Percentiles rank a stretch among this genome's conserved stretches.
Conservation (phyloP, 2,888 invertebrate species). For the Cerastoderma edule region DNA sequence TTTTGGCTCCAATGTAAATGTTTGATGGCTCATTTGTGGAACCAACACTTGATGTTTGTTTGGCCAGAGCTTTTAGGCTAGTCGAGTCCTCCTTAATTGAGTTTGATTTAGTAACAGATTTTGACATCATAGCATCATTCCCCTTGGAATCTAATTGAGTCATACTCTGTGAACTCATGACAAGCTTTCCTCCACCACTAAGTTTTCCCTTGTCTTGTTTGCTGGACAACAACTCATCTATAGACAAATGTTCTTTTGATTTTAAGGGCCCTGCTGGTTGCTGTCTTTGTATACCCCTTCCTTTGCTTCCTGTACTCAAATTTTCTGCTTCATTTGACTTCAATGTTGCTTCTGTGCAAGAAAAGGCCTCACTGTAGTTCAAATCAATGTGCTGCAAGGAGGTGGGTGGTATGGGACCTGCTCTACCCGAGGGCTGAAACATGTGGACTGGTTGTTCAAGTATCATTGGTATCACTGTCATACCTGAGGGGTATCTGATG, state of each 20-base stretch:
- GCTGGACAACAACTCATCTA: too few species aligned
- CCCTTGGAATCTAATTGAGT: not conserved
- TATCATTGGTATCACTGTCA: slow-evolving; percentile 4
- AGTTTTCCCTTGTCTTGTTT: too few species aligned
- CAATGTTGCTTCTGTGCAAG: too few species aligned
- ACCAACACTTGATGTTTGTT: slow-evolving; percentile 8
- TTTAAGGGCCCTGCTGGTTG: too few species aligned
- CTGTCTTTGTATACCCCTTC: too few species aligned
- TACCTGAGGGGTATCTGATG: not conserved
- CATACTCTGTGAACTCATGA: not conserved
- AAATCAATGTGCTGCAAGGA: not conserved
- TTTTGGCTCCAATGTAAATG: not conserved
- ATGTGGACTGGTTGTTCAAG: not conserved
- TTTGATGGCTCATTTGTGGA: not conserved
- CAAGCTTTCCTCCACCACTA: too few species aligned
- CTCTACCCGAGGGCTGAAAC: not conserved
- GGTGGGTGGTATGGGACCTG: not conserved
- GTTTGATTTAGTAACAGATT: not conserved
- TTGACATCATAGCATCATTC: not conserved
- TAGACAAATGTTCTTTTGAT: too few species aligned
- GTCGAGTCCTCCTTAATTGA: not conserved
- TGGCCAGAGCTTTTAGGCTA: slow-evolving; percentile 13
- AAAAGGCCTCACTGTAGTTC: too few species aligned
- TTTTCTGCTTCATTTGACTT: too few species aligned
- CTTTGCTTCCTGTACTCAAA: too few species aligned